Evolutionary conservation across 2,113 vertebrate genomes (phyloP).

Genomic region (Xenopus borealis): DNA sequence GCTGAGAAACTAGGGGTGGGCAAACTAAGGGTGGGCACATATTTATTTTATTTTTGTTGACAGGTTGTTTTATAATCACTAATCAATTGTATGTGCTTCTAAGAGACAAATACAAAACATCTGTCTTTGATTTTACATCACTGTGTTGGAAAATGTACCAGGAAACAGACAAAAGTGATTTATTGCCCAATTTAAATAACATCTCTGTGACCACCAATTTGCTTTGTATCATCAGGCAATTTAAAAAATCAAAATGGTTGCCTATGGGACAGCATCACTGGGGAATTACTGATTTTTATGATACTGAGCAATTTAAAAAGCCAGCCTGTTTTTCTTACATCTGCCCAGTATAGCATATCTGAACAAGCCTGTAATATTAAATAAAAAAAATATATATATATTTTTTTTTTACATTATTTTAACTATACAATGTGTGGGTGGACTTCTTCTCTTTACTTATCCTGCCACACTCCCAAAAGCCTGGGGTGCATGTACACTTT

Average conservation of each 20-base stretch:
- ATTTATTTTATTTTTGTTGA: slow-evolving; percentile 2
- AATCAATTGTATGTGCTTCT: background rate
- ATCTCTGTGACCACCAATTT: background rate
- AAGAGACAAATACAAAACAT: background rate
- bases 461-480: no score
- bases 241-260: background rate
- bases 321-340: no score
- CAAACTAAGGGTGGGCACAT: background rate
- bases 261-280: background rate
- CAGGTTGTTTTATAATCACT: background rate
- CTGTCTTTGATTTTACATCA: background rate
- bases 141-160: background rate
- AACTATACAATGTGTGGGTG: no score
- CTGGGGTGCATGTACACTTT: no score
- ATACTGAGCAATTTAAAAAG: no score
- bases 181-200: background rate
- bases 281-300: background rate
- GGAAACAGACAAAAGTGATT: background rate
- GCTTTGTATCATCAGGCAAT: background rate
- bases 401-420: no score
- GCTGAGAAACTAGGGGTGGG: background rate
- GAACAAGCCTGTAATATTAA: no score
- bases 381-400: no score
- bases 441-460: no score
- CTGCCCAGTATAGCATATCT: no score